Conservation (phyloP, 1,140 invertebrate species). For the Drosophila lini region DNA sequence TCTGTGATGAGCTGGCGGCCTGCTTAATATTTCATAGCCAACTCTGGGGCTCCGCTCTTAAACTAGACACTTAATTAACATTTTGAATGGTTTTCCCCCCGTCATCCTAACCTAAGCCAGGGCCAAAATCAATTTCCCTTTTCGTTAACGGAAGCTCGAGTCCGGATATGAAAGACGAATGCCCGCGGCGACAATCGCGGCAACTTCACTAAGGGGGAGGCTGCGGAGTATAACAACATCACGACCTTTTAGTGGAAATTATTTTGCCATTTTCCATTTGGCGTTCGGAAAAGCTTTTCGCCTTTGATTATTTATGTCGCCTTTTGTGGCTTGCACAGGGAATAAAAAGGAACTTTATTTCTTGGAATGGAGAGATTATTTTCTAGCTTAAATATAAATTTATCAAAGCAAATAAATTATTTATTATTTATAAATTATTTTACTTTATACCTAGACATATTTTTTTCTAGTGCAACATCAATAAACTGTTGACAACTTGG, state of each 20-base stretch:
- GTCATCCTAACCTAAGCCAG: neutral
- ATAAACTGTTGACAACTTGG: slow-evolving; percentile 42
- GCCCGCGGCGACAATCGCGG: slow-evolving; percentile 59
- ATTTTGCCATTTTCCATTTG: slow-evolving; percentile 52
- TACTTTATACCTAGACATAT: neutral
- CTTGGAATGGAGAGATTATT: neutral
- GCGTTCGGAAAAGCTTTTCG: slow-evolving; percentile 28
- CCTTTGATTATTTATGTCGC: slow-evolving; percentile 61
- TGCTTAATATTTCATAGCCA: slow-evolving; percentile 58
- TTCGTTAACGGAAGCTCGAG: slow-evolving; percentile 47
- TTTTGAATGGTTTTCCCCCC: slow-evolving; percentile 47
- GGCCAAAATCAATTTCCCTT: slow-evolving; percentile 73
- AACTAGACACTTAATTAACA: slow-evolving; percentile 79
- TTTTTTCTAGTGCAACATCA: slow-evolving; percentile 4
- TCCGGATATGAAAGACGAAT: slow-evolving; percentile 78
- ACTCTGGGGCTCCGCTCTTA: slow-evolving; percentile 43
- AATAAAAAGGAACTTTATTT: neutral
- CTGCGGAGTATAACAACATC: slow-evolving; percentile 36
- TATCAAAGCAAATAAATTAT: no score
- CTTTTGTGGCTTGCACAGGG: slow-evolving; percentile 17
- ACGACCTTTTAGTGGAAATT: slow-evolving; percentile 50
- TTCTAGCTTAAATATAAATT: no score
- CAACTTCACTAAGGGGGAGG: slow-evolving; percentile 1
- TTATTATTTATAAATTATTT: neutral
- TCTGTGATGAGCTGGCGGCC: slow-evolving; percentile 48